Percentiles rank a stretch among this genome's conserved stretches.
Conservation (phyloP, 2,888 invertebrate species). For the Stenchaetothrips biformis region DNA sequence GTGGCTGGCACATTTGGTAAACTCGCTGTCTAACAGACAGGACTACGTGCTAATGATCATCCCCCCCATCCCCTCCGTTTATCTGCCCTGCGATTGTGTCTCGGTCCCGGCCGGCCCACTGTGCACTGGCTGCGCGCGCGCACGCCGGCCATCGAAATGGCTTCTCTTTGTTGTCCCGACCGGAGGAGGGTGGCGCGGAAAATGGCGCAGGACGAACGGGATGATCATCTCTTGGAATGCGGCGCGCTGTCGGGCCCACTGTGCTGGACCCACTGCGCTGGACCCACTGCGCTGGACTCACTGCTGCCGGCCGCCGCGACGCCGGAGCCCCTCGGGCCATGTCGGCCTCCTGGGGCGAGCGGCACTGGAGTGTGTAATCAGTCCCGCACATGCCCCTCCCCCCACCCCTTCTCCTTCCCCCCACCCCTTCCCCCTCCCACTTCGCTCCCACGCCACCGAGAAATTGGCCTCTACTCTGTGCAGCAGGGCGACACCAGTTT, state of each 20-base stretch:
- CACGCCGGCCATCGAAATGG: background rate
- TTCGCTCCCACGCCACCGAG: too few relatives aligned
- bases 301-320: background rate
- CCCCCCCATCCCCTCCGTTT: background rate
- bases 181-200: too few relatives aligned
- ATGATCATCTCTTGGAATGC: too few relatives aligned
- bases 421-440: background rate
- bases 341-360: background rate
- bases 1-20: constrained; percentile 23
- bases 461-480: too few relatives aligned
- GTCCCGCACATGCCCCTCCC: background rate
- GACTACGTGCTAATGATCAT: constrained; percentile 24
- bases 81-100: too few relatives aligned
- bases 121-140: background rate
- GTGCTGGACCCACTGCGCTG: too few relatives aligned
- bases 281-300: too few relatives aligned
- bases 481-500: too few relatives aligned
- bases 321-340: background rate
- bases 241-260: too few relatives aligned
- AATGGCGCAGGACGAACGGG: too few relatives aligned
- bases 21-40: constrained; percentile 24
- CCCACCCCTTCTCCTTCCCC: background rate
- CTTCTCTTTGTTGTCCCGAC: too few relatives aligned
- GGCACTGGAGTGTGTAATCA: constrained; percentile 17
- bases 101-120: background rate